Evolutionary conservation across 1,140 invertebrate species (phyloP).

Genomic region (Micrasema minimum): DNA sequence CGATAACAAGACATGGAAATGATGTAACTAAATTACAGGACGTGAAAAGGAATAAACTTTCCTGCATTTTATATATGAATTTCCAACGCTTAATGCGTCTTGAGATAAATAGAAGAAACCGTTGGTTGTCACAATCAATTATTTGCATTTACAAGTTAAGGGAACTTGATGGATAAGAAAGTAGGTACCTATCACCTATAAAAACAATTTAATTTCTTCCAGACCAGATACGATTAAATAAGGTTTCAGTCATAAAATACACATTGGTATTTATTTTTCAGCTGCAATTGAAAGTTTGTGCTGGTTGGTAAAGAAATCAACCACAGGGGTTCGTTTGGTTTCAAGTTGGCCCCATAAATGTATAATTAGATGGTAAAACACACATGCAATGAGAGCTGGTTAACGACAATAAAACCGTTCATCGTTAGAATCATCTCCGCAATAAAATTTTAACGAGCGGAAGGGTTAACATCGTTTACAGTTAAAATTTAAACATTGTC

Average conservation of each 20-base stretch:
- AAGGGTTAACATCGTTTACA: constrained; percentile 22
- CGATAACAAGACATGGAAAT: constrained; percentile 33
- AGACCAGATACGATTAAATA: too few relatives aligned
- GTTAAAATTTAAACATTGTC: background rate
- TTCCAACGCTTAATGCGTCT: too few relatives aligned
- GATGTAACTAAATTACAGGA: constrained; percentile 23
- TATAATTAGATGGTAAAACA: constrained; percentile 53
- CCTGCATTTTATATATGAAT: too few relatives aligned
- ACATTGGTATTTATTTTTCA: too few relatives aligned
- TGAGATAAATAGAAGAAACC: too few relatives aligned
- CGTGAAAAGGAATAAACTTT: constrained; percentile 24
- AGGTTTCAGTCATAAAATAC: too few relatives aligned
- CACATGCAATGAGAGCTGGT: constrained; percentile 47
- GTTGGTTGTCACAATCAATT: too few relatives aligned
- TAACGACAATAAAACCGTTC: constrained; percentile 50
- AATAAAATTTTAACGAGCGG: constrained; percentile 50
- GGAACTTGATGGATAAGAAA: too few relatives aligned
- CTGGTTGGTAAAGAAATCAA: background rate
- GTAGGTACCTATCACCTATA: too few relatives aligned
- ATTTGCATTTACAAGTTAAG: too few relatives aligned
- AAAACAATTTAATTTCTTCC: too few relatives aligned
- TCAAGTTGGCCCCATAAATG: constrained; percentile 38
- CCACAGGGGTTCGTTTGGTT: constrained; percentile 26
- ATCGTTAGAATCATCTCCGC: constrained; percentile 50
- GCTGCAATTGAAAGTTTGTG: background rate